A percentile compares a stretch with the other conserved stretches of the same genome.
phyloP scores from a whole-genome alignment of 2,888 invertebrate species.

The Actias luna region DNA sequence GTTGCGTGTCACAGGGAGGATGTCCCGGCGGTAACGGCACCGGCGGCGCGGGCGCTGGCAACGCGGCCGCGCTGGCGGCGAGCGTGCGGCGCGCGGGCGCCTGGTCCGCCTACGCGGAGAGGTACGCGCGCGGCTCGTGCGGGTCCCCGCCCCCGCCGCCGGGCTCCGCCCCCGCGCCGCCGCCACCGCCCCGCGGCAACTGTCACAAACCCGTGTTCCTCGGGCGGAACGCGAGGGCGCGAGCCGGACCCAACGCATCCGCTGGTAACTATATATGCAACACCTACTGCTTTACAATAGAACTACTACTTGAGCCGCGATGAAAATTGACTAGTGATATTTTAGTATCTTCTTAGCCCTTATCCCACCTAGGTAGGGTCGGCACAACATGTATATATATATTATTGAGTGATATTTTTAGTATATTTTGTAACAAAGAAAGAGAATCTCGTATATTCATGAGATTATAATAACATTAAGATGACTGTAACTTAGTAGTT shows the following conservation, averaged over 20 bases:
- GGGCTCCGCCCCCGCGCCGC: conserved; percentile 55
- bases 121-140: conserved; percentile 37
- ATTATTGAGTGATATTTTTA: too few species aligned
- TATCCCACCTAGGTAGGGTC: too few species aligned
- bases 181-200: conserved; percentile 36
- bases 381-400: too few species aligned
- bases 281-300: too few species aligned
- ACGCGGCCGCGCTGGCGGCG: conserved; percentile 30
- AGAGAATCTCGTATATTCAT: too few species aligned
- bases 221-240: conserved; percentile 57
- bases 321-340: too few species aligned
- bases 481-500: too few species aligned
- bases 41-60: conserved; percentile 34
- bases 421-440: too few species aligned
- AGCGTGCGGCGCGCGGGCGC: conserved; percentile 45
- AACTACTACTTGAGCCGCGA: too few species aligned
- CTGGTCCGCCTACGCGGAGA: conserved; percentile 63
- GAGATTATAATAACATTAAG: too few species aligned
- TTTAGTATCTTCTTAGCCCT: too few species aligned
- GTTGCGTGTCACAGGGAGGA: conserved; percentile 15
- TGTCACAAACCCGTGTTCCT: conserved; percentile 62
- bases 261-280: background rate
- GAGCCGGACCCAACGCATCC: conserved; percentile 47
- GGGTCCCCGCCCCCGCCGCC: conserved; percentile 51
- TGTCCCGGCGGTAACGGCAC: conserved; percentile 8